phyloP scores from a whole-genome alignment of 2,113 vertebrate genomes.

The Carassius carassius region DNA sequence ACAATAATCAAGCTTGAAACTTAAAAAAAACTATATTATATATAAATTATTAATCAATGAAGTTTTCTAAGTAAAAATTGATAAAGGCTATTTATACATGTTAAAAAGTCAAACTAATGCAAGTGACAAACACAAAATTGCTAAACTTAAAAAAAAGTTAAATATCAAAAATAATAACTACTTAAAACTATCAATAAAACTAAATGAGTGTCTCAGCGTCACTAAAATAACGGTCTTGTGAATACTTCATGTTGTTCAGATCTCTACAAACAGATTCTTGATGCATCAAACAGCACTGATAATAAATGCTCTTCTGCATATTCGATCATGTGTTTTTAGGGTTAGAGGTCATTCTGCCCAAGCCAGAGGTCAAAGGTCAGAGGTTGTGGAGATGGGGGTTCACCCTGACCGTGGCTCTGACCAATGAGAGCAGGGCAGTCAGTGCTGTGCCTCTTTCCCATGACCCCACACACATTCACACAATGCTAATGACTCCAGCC shows the following conservation, averaged over 20 bases:
- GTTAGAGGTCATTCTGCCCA: background rate
- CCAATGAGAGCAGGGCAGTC: constrained; percentile 61
- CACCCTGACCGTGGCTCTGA: constrained; percentile 48
- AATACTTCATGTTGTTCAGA: background rate
- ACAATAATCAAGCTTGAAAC: background rate
- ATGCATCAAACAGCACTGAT: background rate
- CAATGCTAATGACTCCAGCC: constrained; percentile 76
- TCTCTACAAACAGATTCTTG: background rate
- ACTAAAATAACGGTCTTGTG: background rate
- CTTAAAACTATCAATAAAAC: background rate
- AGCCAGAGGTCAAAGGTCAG: constrained; percentile 38
- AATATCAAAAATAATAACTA: background rate
- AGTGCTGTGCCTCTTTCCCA: constrained; percentile 66
- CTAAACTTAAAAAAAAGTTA: background rate
- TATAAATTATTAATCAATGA: too few species aligned
- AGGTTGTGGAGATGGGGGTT: constrained; percentile 65
- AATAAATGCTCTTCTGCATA: constrained; percentile 19
- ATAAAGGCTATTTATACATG: background rate
- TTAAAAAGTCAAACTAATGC: too few species aligned
- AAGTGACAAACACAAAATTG: background rate
- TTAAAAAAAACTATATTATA: background rate
- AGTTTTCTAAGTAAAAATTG: background rate
- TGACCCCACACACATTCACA: constrained; percentile 69
- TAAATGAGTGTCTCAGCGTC: background rate
- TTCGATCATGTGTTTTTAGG: constrained; percentile 6